Conservation (phyloP, 2,113 vertebrate genomes). For the Eira barbara region DNA sequence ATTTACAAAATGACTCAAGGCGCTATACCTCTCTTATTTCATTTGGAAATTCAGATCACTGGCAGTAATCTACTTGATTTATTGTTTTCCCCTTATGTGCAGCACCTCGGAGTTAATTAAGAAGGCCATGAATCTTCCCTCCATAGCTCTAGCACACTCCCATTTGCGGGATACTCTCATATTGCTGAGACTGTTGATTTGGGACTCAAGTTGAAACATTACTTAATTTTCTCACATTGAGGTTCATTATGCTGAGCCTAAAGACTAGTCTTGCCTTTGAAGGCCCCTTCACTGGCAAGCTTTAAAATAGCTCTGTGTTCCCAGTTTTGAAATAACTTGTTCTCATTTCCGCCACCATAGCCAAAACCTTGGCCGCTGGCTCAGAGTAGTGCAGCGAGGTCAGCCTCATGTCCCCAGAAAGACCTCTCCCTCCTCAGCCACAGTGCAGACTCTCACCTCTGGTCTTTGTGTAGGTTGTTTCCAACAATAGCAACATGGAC, state of each 20-base stretch:
- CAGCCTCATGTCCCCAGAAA: not conserved
- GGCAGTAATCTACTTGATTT: conserved; percentile 70
- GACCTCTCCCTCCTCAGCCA: not conserved
- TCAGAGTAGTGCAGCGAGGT: not conserved
- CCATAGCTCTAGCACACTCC: conserved; percentile 7
- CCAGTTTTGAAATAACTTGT: conserved; percentile 43
- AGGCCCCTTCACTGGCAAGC: conserved; percentile 47
- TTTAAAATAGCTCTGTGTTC: conserved; percentile 27
- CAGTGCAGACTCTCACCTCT: not conserved
- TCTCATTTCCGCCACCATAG: conserved; percentile 55
- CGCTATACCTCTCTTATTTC: conserved; percentile 60
- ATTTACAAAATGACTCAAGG: conserved; percentile 69
- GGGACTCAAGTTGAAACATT: conserved; percentile 66
- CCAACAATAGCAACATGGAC: not conserved
- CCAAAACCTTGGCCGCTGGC: conserved; percentile 40
- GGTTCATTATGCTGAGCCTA: conserved; percentile 62
- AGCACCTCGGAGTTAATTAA: conserved; percentile 69
- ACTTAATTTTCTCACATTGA: conserved; percentile 73
- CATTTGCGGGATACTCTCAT: conserved; percentile 30
- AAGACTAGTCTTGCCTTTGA: conserved; percentile 48
- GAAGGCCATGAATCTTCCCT: conserved; percentile 63
- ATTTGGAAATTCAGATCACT: conserved; percentile 51
- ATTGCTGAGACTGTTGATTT: conserved; percentile 59
- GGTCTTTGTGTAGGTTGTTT: not conserved
- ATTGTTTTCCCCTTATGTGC: conserved; percentile 52